Percentiles rank a stretch among this genome's conserved stretches.
Conservation (phyloP, 2,113 vertebrate genomes). For the Pitta sordida region DNA sequence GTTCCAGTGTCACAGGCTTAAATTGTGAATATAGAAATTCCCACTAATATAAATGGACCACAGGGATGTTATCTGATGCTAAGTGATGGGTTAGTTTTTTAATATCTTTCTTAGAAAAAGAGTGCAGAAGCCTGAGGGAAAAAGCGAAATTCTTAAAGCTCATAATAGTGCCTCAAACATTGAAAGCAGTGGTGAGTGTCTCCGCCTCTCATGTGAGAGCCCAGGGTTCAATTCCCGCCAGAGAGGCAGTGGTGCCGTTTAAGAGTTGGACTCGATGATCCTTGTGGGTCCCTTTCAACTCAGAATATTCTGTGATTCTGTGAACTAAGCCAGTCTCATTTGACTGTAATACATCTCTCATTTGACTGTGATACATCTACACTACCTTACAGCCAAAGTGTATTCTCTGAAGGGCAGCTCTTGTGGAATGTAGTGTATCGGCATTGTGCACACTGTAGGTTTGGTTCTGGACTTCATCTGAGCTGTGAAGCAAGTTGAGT, state of each 20-base stretch:
- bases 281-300: too few species aligned
- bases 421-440: fast-evolving
- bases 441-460: background rate
- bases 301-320: too few species aligned
- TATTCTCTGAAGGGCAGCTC: background rate
- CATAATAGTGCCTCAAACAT: background rate
- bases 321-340: too few species aligned
- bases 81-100: background rate
- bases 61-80: background rate
- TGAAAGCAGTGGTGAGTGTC: too few species aligned
- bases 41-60: background rate
- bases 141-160: background rate
- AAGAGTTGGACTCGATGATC: too few species aligned
- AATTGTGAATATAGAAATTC: background rate
- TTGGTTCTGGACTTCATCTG: background rate
- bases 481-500: background rate
- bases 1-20: background rate
- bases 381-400: background rate
- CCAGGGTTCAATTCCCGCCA: too few species aligned
- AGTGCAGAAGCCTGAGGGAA: background rate
- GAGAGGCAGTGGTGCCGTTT: too few species aligned
- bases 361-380: background rate
- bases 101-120: background rate
- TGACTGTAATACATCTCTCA: background rate
- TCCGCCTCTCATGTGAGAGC: too few species aligned